Conservation (phyloP, 2,113 vertebrate genomes). For the Charadrius vociferus region DNA sequence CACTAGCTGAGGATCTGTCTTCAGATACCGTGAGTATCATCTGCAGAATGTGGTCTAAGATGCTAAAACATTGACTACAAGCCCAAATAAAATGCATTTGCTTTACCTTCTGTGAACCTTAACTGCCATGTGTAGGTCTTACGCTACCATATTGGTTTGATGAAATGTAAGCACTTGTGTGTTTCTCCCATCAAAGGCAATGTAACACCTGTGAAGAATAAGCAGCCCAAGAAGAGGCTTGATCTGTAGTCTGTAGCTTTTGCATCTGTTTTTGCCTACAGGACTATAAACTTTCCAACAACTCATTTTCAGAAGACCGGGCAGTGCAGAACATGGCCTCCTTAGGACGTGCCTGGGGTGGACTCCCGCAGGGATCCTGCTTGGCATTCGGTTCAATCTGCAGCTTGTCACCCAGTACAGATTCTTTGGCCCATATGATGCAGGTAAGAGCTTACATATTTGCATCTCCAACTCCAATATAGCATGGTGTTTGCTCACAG, state of each 20-base stretch:
- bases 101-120: background rate
- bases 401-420: background rate
- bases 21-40: background rate
- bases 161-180: rapidly evolving
- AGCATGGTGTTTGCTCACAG: background rate
- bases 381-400: background rate
- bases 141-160: rapidly evolving
- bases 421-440: background rate
- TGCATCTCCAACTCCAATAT: background rate
- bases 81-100: background rate
- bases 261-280: background rate
- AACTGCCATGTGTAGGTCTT: background rate
- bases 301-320: background rate
- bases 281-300: background rate
- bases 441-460: background rate
- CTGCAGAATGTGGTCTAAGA: background rate
- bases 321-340: background rate
- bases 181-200: background rate
- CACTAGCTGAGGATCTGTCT: background rate
- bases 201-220: background rate
- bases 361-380: background rate
- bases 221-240: background rate
- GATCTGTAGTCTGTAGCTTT: background rate
- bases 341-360: background rate
- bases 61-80: background rate